Conservation (phyloP, 2,113 vertebrate species). For the Jaculus jaculus region DNA sequence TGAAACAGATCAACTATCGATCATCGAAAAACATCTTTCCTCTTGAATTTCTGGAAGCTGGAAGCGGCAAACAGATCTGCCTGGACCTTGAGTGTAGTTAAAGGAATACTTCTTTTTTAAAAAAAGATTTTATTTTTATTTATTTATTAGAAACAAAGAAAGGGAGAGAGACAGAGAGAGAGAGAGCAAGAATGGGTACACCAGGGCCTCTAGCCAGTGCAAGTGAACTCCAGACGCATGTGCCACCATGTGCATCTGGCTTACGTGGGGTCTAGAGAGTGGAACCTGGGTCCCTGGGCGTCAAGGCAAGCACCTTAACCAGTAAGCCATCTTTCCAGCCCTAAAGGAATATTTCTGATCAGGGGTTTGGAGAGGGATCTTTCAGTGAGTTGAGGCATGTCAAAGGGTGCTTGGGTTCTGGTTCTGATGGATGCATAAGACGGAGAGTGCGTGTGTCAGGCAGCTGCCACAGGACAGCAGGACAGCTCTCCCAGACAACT, state of each 20-base stretch:
- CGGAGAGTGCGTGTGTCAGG: neutral
- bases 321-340: too few relatives aligned
- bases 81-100: neutral
- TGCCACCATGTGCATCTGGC: too few relatives aligned
- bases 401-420: neutral
- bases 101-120: too few relatives aligned
- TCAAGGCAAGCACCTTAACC: too few relatives aligned
- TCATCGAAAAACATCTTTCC: neutral
- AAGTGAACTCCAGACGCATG: too few relatives aligned
- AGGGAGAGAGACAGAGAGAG: too few relatives aligned
- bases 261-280: too few relatives aligned
- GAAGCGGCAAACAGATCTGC: neutral
- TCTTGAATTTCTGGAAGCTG: neutral
- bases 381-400: neutral
- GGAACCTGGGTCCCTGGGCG: too few relatives aligned
- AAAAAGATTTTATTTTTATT: too few relatives aligned
- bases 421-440: neutral
- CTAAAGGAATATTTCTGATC: conserved; percentile 16
- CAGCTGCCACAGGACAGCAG: neutral
- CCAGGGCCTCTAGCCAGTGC: too few relatives aligned
- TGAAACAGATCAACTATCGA: neutral
- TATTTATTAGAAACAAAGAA: fast-evolving
- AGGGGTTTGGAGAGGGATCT: neutral
- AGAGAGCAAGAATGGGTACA: too few relatives aligned
- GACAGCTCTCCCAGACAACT: neutral